These are phyloP conservation scores for Eptesicus fuscus DNA, from an alignment of 2,113 vertebrate genomes.

Conservation along the genomic window DNA sequence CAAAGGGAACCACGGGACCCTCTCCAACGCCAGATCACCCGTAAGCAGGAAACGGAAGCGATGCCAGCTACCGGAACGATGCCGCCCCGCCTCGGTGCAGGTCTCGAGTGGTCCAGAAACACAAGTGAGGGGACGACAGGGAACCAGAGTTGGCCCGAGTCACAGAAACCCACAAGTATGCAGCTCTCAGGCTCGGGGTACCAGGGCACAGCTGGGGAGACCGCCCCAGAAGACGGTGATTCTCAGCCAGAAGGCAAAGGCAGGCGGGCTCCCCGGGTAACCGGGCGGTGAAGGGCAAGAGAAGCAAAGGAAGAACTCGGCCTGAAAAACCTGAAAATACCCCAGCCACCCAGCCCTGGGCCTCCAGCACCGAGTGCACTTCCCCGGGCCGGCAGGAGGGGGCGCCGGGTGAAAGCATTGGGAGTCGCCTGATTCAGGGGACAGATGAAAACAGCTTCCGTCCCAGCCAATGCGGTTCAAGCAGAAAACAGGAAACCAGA, in stretches of 20 bases:
- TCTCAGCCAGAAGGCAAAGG: not conserved
- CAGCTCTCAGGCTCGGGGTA: not conserved
- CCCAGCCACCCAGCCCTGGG: rapidly evolving
- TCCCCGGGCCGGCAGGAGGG: not conserved
- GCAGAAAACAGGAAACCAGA: not conserved
- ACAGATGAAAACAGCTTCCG: rapidly evolving
- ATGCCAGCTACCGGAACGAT: rapidly evolving
- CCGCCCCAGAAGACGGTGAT: not conserved
- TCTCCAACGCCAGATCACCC: too few species aligned
- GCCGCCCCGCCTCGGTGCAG: rapidly evolving
- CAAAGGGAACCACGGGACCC: not conserved
- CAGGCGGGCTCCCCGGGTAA: not conserved
- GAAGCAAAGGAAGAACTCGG: not conserved
- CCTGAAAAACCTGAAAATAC: not conserved
- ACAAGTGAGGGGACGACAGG: not conserved
- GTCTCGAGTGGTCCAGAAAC: not conserved
- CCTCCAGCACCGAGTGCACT: rapidly evolving
- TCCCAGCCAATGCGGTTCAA: rapidly evolving
- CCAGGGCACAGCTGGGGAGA: rapidly evolving
- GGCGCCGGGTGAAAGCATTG: not conserved
- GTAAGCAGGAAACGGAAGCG: not conserved
- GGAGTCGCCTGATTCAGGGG: rapidly evolving
- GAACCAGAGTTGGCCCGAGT: too few species aligned
- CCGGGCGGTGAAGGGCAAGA: not conserved
- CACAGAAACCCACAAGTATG: not conserved